These are phyloP conservation scores for Araneus ventricosus DNA, from an alignment of 1,140 invertebrate genomes.

Conservation along the genomic window DNA sequence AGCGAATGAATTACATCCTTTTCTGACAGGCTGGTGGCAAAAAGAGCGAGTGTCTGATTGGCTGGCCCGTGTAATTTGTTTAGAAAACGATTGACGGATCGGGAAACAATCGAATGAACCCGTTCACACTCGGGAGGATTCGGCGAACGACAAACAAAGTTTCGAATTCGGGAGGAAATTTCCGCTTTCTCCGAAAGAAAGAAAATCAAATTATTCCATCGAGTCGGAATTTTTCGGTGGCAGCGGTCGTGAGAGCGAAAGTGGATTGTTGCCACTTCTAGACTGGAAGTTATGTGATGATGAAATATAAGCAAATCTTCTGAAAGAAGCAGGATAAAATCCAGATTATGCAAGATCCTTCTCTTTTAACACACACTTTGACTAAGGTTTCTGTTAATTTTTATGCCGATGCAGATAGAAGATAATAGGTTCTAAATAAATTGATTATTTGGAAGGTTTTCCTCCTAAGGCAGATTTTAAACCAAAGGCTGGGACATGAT, in stretches of 20 bases:
- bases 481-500: too few species aligned
- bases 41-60: neutral
- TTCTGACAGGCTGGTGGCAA: neutral
- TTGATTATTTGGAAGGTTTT: too few species aligned
- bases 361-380: too few species aligned
- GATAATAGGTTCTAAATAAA: too few species aligned
- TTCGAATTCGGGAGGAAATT: neutral
- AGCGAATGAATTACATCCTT: neutral
- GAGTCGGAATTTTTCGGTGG: neutral
- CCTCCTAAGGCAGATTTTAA: too few species aligned
- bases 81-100: neutral
- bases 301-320: too few species aligned
- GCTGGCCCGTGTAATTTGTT: neutral
- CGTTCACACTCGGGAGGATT: neutral
- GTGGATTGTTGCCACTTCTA: neutral
- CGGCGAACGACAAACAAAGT: neutral
- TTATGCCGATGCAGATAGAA: too few species aligned
- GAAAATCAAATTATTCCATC: conserved; percentile 9
- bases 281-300: neutral
- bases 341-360: too few species aligned
- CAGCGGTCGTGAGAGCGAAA: neutral
- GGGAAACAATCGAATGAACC: neutral
- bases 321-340: too few species aligned
- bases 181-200: conserved; percentile 1
- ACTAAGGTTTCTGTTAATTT: too few species aligned